Conservation (phyloP, 2,888 invertebrate species). For the Sesia apiformis region DNA sequence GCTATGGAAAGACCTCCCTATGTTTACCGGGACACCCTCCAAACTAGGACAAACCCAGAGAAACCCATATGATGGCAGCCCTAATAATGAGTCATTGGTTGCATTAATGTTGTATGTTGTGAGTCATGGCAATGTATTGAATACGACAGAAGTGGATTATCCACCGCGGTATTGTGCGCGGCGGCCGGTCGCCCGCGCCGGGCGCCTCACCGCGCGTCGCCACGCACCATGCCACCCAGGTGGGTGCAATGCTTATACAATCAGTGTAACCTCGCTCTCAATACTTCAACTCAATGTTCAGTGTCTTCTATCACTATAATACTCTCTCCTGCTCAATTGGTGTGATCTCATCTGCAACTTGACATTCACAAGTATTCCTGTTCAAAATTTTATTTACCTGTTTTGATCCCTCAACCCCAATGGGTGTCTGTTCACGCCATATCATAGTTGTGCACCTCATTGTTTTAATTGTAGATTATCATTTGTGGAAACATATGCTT, state of each 20-base stretch:
- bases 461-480: background rate
- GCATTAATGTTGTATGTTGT: background rate
- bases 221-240: conserved; percentile 68
- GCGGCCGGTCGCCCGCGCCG: conserved; percentile 74
- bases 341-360: background rate
- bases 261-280: conserved; percentile 24
- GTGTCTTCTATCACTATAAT: conserved; percentile 39
- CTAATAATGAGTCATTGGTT: no score
- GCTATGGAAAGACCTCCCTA: no score
- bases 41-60: no score
- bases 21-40: no score
- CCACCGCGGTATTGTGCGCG: conserved; percentile 85
- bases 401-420: background rate
- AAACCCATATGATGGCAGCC: no score
- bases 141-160: conserved; percentile 84
- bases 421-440: background rate
- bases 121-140: conserved; percentile 44
- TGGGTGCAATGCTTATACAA: conserved; percentile 54
- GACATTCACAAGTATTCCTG: background rate
- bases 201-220: conserved; percentile 61
- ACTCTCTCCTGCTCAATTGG: conserved; percentile 11
- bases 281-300: conserved; percentile 33
- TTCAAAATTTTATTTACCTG: background rate
- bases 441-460: background rate
- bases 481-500: background rate